Evolutionary conservation across 1,140 invertebrate species (phyloP).

Genomic region (Bradysia coprophila): DNA sequence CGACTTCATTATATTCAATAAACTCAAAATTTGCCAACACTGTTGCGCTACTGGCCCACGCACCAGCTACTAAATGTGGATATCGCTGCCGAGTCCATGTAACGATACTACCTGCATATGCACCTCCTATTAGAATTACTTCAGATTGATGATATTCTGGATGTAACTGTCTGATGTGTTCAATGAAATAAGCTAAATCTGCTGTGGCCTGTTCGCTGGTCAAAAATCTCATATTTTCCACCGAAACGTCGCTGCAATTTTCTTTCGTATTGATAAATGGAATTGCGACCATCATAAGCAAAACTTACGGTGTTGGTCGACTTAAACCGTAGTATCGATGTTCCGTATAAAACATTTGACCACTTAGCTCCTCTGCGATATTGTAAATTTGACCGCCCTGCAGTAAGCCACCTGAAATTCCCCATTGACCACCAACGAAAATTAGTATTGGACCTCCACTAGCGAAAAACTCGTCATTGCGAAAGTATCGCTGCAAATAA

Average conservation of each 20-base stretch:
- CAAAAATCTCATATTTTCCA: slow-evolving; percentile 44
- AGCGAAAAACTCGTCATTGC: slow-evolving; percentile 30
- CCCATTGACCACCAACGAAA: slow-evolving; percentile 48
- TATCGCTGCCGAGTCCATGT: slow-evolving; percentile 60
- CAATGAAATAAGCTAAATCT: slow-evolving; percentile 53
- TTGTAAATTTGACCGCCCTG: slow-evolving; percentile 25
- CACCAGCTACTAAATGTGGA: slow-evolving; percentile 45
- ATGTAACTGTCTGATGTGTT: slow-evolving; percentile 27
- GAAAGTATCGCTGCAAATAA: slow-evolving; percentile 29
- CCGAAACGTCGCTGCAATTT: slow-evolving; percentile 21
- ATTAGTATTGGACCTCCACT: slow-evolving; percentile 41
- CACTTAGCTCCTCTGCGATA: slow-evolving; percentile 32
- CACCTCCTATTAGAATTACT: slow-evolving; percentile 27
- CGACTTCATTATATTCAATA: slow-evolving; percentile 17
- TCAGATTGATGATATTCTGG: slow-evolving; percentile 18
- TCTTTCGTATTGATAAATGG: not conserved
- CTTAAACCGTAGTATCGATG: slow-evolving; percentile 60
- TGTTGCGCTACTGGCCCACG: slow-evolving; percentile 55
- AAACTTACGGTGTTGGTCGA: slow-evolving; percentile 36
- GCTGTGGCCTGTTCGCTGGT: slow-evolving; percentile 59
- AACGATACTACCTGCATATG: slow-evolving; percentile 59
- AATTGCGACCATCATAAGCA: slow-evolving; percentile 5
- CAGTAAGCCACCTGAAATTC: slow-evolving; percentile 26
- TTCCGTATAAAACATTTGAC: slow-evolving; percentile 37
- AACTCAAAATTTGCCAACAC: slow-evolving; percentile 52